Base-by-base conservation (phyloP, 1,140 invertebrate species). In the Lanistes nyassanus region DNA sequence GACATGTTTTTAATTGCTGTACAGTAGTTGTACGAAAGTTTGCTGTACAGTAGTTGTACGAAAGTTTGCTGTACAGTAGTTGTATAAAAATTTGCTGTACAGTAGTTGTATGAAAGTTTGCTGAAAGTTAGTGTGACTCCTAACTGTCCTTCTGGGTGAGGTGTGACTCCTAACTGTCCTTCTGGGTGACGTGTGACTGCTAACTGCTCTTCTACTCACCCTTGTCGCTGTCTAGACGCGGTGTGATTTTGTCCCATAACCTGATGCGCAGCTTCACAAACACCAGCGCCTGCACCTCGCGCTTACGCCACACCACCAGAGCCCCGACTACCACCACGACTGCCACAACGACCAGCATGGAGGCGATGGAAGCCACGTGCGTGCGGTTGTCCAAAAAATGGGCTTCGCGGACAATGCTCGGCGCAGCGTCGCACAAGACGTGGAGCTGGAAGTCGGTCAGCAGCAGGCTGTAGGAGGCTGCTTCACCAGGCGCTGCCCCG, bases 241-340 rank as follows among this genome's bases (percentile, higher is more conserved):
- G 19, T 2, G 42, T 68, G 34, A 75, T 75, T 26, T 80, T 73
- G 36, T 78, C 55, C 16, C 65, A 73, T 23, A 81, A 16, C 11
- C 80, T 76, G 36, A 81, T 67, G 16, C 80, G 76, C 19, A 82
- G 74, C 55, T 80, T 81, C 6, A 64, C 75, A 53, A 75, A 85
- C 4, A 81, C 19, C 62, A 71, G 66, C 0, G 83, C 81, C 47
- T 85, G 79, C 23, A 85, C 16, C 29, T 81, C 78, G 16, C 56
- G 31, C 16, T 80, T n/a, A 29, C 80, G 76, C 58, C 69, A 58
- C 31, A 82, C 74, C 13, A 71, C 31, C 26, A 79, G 19, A 4
- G 66, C n/a, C 3, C 55, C 55, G 13, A 76, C 55, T 0, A 74
- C 60, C n/a, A 78, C 56, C 0, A 78, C 34, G 47, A 80, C 66